Base-by-base conservation (phyloP, 1,140 invertebrate species). In the Danaus melanippus region DNA sequence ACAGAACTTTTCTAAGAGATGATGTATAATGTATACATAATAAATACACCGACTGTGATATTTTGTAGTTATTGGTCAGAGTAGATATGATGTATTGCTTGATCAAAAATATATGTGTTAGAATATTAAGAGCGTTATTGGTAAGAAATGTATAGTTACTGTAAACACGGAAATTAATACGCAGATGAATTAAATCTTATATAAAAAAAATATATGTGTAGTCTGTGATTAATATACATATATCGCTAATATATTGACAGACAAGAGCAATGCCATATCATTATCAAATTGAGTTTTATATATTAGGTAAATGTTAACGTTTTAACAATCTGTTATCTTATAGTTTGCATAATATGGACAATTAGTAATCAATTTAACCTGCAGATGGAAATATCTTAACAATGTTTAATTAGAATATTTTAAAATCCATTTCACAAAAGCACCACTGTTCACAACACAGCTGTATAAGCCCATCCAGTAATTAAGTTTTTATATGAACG, bases 21-120 rank as follows among this genome's bases (percentile, higher is more conserved):
- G 70, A 86, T 84, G 81, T 86, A 86, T 86, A 84, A 86, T 84
- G 81, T 86, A 86, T 86, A 84, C 84, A 86, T 84, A 84, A 84
- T 84, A 83, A 86, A 86, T 74, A 86, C 76, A 83, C 81, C 75
- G 81, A 84, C 84, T 86, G 84, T 86, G 84, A 86, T 86, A 86
- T 86, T 84, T 86, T 84, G 81, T 86, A 84, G 79, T 85, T 83
- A 85, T 85, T 85, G 84, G 74, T 72, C 81, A 80, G 70, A 81
- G 78, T 83, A 80, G 82, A 68, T 79, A 79, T 81, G 81, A 81
- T 78, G 84, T 86, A 83, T 84, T 86, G 79, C 76, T 84, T 86
- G 79, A 75, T 74, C 78, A 84, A 81, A 62, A 78, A 81, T 77
- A 83, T 82, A 79, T 76, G 80, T 84, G 75, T 77, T 81, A 86